Evolutionary conservation across 2,113 vertebrate genomes (phyloP).

Genomic region (Sylvia atricapilla): DNA sequence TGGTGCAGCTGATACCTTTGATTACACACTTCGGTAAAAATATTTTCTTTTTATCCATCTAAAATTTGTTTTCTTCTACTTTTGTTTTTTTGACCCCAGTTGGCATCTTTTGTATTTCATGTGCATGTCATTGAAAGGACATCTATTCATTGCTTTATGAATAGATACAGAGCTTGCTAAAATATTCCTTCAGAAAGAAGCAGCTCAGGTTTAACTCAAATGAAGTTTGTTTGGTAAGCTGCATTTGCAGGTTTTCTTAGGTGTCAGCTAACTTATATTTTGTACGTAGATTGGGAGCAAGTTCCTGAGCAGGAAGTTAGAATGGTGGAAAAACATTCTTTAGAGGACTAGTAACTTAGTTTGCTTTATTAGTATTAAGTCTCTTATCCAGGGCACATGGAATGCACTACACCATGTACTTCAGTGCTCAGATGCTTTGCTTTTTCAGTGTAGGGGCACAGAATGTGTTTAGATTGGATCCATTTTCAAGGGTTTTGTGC

Average conservation of each 20-base stretch:
- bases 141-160: background rate
- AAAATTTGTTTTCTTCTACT: background rate
- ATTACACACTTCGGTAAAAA: background rate
- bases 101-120: background rate
- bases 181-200: background rate
- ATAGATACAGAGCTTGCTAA: background rate
- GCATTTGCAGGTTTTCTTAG: background rate
- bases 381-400: background rate
- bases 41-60: background rate
- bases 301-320: background rate
- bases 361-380: background rate
- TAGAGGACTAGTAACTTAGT: background rate
- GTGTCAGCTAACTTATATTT: background rate
- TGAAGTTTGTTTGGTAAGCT: background rate
- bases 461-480: background rate
- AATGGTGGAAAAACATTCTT: background rate
- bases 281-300: background rate
- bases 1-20: background rate
- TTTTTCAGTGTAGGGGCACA: background rate
- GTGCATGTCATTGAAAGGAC: background rate
- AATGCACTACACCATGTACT: background rate
- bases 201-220: background rate
- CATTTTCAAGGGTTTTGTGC: background rate
- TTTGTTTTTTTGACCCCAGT: background rate
- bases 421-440: background rate